Evolutionary conservation across 2,797 vertebrate species (phyloP).

Genomic region (Aplochiton taeniatus): DNA sequence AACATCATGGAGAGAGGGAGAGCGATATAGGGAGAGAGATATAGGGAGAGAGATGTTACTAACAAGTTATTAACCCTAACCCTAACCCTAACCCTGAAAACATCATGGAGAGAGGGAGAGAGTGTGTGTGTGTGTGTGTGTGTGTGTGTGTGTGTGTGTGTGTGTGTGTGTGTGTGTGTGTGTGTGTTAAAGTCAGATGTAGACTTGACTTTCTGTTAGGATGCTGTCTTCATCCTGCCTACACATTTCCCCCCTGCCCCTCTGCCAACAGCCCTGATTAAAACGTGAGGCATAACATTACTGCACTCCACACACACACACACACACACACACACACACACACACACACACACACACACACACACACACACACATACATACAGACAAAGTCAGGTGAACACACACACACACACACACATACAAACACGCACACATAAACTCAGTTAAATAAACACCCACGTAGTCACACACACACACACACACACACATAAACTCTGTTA

Average conservation of each 20-base stretch:
- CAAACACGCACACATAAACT: not conserved
- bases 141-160: not conserved
- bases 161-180: constrained; percentile 3
- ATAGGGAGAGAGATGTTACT: not conserved
- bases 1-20: constrained; percentile 20
- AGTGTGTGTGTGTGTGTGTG: too few relatives aligned
- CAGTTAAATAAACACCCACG: too few relatives aligned
- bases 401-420: not conserved
- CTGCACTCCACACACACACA: constrained; percentile 19
- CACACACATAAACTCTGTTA: too few relatives aligned
- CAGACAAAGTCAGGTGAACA: too few relatives aligned
- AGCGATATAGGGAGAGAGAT: too few relatives aligned
- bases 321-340: constrained; percentile 10
- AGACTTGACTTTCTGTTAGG: constrained; percentile 37
- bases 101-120: constrained; percentile 17
- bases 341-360: not conserved
- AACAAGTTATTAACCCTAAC: too few relatives aligned
- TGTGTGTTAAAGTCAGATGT: constrained; percentile 11
- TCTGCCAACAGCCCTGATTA: constrained; percentile 48
- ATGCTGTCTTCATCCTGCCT: constrained; percentile 49
- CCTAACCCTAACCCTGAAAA: constrained; percentile 82
- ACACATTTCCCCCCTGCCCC: constrained; percentile 58
- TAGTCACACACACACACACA: too few relatives aligned
- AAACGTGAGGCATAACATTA: constrained; percentile 56
- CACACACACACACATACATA: too few relatives aligned